Conservation (phyloP, 2,113 vertebrate genomes). For the Chaetodon trifascialis region DNA sequence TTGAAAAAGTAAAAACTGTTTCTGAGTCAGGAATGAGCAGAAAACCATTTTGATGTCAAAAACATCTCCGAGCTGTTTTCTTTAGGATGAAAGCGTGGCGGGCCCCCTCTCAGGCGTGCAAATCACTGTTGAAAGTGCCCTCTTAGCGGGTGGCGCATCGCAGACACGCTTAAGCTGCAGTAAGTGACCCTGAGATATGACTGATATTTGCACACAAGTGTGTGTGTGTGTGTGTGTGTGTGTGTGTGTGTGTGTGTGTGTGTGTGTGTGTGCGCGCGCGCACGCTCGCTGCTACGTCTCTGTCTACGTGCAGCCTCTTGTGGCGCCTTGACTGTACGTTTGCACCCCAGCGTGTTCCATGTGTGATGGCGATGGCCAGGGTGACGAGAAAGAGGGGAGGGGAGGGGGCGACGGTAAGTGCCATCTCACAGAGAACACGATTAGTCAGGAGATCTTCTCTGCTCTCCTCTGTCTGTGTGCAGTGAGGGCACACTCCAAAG, state of each 20-base stretch:
- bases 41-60: conserved; percentile 45
- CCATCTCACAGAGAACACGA: conserved; percentile 49
- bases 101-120: conserved; percentile 42
- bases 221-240: neutral
- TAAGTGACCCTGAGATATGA: conserved; percentile 57
- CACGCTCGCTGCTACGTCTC: too few species aligned
- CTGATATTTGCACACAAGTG: neutral
- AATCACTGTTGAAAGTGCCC: conserved; percentile 38
- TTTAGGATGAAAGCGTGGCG: conserved; percentile 45
- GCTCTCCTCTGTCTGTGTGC: conserved; percentile 48
- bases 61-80: conserved; percentile 56
- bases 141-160: conserved; percentile 21
- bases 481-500: conserved; percentile 68
- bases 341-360: neutral
- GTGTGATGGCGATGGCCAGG: conserved; percentile 3
- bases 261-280: too few species aligned
- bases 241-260: too few species aligned
- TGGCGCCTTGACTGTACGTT: neutral
- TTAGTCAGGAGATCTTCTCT: conserved; percentile 74
- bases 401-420: conserved; percentile 34
- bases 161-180: conserved; percentile 63
- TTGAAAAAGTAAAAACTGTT: neutral
- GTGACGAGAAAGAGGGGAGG: neutral
- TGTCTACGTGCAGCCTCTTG: neutral
- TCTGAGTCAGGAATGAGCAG: conserved; percentile 21